Conservation (phyloP, 2,797 vertebrate genomes). For the Poeciliopsis turneri region DNA sequence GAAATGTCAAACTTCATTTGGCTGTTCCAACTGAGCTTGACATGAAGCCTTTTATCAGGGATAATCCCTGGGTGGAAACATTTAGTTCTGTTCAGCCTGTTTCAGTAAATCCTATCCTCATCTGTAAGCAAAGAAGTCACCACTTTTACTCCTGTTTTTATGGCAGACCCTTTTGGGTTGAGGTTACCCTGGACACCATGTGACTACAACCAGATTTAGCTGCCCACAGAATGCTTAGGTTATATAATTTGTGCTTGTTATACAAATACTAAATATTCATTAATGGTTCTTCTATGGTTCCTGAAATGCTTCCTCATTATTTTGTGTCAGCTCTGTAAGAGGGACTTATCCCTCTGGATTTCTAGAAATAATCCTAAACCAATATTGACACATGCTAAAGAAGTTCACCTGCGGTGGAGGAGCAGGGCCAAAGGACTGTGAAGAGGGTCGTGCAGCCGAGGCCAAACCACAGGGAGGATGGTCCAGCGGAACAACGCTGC, state of each 20-base stretch:
- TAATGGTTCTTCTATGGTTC: constrained; percentile 73
- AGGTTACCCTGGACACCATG: constrained; percentile 76
- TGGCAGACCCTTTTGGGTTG: constrained; percentile 70
- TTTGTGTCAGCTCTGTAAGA: constrained; percentile 73
- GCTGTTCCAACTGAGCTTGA: constrained; percentile 34
- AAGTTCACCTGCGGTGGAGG: constrained; percentile 72
- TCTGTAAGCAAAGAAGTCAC: constrained; percentile 59
- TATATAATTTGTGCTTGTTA: constrained; percentile 76
- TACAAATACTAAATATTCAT: constrained; percentile 83
- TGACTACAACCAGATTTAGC: constrained; percentile 74
- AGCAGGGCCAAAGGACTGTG: constrained; percentile 56
- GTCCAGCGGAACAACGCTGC: constrained; percentile 64
- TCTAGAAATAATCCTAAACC: constrained; percentile 81
- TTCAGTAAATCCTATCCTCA: constrained; percentile 58
- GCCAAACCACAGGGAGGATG: constrained; percentile 64
- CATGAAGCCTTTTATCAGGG: constrained; percentile 41
- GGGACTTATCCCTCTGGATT: constrained; percentile 68
- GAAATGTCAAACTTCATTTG: constrained; percentile 41
- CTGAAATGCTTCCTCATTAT: constrained; percentile 73
- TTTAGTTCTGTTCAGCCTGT: constrained; percentile 42
- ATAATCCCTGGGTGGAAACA: constrained; percentile 47
- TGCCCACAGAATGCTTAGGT: constrained; percentile 70
- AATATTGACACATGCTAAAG: constrained; percentile 83
- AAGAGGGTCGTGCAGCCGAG: constrained; percentile 68
- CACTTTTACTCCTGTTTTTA: constrained; percentile 70